A percentile compares a stretch with the other conserved stretches of the same genome.
phyloP scores from a whole-genome alignment of 2,888 invertebrate genomes.

The Podotricha telesiphe region DNA sequence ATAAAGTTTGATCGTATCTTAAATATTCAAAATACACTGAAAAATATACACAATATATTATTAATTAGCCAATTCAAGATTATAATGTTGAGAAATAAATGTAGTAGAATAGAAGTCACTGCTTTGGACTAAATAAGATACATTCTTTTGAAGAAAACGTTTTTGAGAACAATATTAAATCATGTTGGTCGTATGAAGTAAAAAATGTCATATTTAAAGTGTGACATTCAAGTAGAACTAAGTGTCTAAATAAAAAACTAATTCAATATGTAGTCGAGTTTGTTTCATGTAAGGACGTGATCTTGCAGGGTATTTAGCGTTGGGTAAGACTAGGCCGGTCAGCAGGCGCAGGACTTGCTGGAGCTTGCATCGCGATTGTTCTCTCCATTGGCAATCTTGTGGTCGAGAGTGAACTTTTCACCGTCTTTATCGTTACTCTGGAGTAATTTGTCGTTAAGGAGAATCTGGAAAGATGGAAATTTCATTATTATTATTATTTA shows the following conservation, averaged over 20 bases:
- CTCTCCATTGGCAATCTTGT: slow-evolving; percentile 78
- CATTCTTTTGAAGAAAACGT: no score
- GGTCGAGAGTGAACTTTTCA: slow-evolving; percentile 87
- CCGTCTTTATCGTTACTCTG: slow-evolving; percentile 88
- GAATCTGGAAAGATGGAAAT: slow-evolving; percentile 82
- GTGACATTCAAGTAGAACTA: no score
- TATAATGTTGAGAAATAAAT: no score
- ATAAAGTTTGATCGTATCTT: background rate
- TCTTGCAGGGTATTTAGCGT: slow-evolving; percentile 5
- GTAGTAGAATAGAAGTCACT: no score
- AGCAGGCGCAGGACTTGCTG: slow-evolving; percentile 84
- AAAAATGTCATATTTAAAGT: no score
- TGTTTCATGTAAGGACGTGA: no score
- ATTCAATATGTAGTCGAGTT: no score
- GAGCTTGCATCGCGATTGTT: slow-evolving; percentile 68
- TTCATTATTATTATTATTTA: background rate
- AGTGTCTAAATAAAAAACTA: no score
- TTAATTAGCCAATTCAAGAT: background rate
- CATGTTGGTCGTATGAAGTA: no score
- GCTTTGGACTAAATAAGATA: no score
- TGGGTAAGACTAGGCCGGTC: slow-evolving; percentile 59
- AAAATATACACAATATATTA: background rate
- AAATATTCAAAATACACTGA: background rate
- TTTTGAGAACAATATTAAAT: no score
- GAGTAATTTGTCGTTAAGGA: slow-evolving; percentile 90